These are phyloP conservation scores for Apotomis betuletana DNA, from an alignment of 2,888 invertebrate species.

Conservation along the genomic window DNA sequence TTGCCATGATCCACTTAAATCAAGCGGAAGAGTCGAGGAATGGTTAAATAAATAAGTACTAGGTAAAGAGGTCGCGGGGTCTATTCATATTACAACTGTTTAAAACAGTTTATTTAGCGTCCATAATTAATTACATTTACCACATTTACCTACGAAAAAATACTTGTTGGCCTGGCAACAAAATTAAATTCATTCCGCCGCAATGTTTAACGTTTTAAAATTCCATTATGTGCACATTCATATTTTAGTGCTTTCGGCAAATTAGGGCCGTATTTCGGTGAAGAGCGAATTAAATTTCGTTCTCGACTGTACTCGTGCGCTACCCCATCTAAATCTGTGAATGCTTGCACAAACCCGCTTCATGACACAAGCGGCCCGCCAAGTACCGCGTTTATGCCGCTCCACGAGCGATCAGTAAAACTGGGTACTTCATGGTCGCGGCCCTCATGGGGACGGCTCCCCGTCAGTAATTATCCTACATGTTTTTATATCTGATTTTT, in stretches of 20 bases:
- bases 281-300: conserved; percentile 44
- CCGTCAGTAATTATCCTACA: conserved; percentile 80
- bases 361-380: conserved; percentile 80
- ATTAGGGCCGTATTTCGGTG: conserved; percentile 21
- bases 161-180: neutral
- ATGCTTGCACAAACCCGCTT: conserved; percentile 84
- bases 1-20: too few species aligned
- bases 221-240: conserved; percentile 29
- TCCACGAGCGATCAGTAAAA: conserved; percentile 50
- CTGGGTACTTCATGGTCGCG: conserved; percentile 64
- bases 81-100: neutral
- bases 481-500: conserved; percentile 82
- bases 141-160: conserved; percentile 30
- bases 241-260: conserved; percentile 32
- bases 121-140: neutral
- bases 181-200: conserved; percentile 21
- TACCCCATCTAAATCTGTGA: conserved; percentile 83
- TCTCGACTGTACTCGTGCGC: conserved; percentile 62
- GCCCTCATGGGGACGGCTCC: conserved; percentile 73
- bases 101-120: neutral
- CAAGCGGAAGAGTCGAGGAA: too few species aligned
- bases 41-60: too few species aligned
- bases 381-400: conserved; percentile 70
- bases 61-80: neutral
- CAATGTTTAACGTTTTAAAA: conserved; percentile 29